These are phyloP conservation scores for Zosterops lateralis DNA, from an alignment of 2,113 vertebrate species.

Conservation along the genomic window DNA sequence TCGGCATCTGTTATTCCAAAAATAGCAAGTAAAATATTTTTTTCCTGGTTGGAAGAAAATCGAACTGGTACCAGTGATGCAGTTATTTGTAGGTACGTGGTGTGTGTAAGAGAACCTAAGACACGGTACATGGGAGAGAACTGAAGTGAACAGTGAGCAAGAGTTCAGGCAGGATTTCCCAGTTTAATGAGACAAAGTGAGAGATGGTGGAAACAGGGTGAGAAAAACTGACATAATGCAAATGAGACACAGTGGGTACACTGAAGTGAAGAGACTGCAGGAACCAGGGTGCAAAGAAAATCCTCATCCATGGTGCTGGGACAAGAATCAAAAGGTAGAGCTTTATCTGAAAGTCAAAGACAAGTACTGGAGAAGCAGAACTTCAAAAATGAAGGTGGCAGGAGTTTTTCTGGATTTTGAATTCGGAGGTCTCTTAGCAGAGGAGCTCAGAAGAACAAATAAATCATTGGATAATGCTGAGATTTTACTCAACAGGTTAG, in stretches of 20 bases:
- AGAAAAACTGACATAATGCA: background rate
- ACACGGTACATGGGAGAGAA: background rate
- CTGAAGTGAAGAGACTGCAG: background rate
- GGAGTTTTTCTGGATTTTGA: background rate
- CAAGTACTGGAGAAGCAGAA: background rate
- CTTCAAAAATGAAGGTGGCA: background rate
- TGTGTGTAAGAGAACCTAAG: background rate
- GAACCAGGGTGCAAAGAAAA: background rate
- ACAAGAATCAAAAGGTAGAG: background rate
- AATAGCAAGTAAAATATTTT: background rate
- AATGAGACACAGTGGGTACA: accelerated
- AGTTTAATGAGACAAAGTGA: background rate
- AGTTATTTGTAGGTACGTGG: background rate
- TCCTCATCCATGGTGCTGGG: background rate
- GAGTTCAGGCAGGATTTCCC: background rate
- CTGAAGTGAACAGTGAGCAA: background rate
- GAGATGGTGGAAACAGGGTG: background rate
- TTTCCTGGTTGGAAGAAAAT: background rate
- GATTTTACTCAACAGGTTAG: background rate
- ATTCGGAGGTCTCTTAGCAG: background rate
- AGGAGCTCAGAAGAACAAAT: background rate
- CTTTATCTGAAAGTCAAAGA: background rate
- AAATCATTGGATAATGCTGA: background rate
- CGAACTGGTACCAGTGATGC: accelerated
- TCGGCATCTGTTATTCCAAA: background rate